Base-by-base conservation (phyloP, 1,140 invertebrate genomes). In the Aleiodes sp. region DNA sequence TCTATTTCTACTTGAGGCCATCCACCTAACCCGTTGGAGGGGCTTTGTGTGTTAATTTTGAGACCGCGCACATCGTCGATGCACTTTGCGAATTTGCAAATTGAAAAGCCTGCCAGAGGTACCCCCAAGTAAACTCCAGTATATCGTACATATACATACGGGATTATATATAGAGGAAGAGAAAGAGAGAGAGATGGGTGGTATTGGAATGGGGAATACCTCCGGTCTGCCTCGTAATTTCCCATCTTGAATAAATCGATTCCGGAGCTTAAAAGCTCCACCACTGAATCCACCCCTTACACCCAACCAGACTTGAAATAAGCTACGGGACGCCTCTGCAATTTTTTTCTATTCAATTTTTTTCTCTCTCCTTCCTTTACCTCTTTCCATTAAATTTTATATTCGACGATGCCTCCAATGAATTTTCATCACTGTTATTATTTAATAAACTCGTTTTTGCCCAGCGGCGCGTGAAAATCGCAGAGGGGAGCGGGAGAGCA, bases 41-140 rank as follows among this genome's bases (percentile, higher is more conserved):
- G 43, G 35, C 64, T 66, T 70, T 66, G 69, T 70, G 69, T 70
- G 69, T 66, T 66, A 70, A 71, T 71, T 68, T 71, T 65, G 35
- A 59, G 33, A 35, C 61, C 46, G 57, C 46, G 57, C 29, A 24
- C 62, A 65, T 70, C 61, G 68, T 59, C 68, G 52, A 70, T 70
- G 68, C 68, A 70, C 68, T 70, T 70, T 65, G 56, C 57, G 64
- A 66, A 70, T 70, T 70, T 70, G 69, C 63, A 70, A 70, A 70
- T 70, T 70, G 63, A 65, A 70, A 70, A 66, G 63, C 63, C 46
- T 62, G 59, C 8, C 60, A 60, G 21, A 52, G 46, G 56, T 59
- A 59, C 24, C 26, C 31, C 60, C 19, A 63, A 63, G 61, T 52
- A 24, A 52, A 52, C 46, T 16, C 46, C 56, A 29, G 28, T 59